Conservation (phyloP, 2,797 vertebrate genomes). For the Remorina albescens region DNA sequence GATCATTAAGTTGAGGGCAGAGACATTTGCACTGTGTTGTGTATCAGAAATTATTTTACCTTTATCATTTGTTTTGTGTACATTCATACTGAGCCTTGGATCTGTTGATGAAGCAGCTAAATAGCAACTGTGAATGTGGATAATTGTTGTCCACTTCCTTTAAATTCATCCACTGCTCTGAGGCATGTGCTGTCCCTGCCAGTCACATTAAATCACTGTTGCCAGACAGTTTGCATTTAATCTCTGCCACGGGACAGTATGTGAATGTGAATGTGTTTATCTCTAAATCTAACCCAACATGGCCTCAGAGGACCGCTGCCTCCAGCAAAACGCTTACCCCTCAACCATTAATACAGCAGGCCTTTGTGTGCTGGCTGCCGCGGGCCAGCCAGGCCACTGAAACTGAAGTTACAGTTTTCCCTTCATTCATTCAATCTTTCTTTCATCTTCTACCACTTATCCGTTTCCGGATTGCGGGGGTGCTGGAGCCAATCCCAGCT, state of each 20-base stretch:
- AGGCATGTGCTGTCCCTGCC: slow-evolving; percentile 15
- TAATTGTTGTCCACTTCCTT: slow-evolving; percentile 37
- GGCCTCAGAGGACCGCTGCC: slow-evolving; percentile 13
- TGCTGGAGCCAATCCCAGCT: too few species aligned
- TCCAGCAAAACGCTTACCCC: slow-evolving; percentile 24
- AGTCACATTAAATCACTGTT: slow-evolving; percentile 39
- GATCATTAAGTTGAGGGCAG: slow-evolving; percentile 41
- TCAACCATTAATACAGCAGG: slow-evolving; percentile 10
- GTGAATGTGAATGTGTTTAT: slow-evolving; percentile 6
- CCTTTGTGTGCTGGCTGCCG: neutral
- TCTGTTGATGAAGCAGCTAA: slow-evolving; percentile 10
- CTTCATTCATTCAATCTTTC: too few species aligned
- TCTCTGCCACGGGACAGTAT: slow-evolving; percentile 24
- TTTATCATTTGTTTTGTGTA: neutral
- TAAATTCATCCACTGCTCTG: neutral
- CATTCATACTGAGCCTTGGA: slow-evolving; percentile 13
- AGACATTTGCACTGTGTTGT: slow-evolving; percentile 22
- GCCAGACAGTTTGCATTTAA: slow-evolving; percentile 30
- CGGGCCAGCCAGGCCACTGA: slow-evolving; percentile 12
- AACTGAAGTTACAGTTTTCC: neutral
- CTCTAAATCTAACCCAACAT: slow-evolving; percentile 36
- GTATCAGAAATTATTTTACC: slow-evolving; percentile 9
- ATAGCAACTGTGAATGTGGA: slow-evolving; percentile 13
- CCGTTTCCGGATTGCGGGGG: too few species aligned
- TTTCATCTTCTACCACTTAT: too few species aligned